Base-by-base conservation (phyloP, 1,140 invertebrate species). In the Eriosoma lanigerum region DNA sequence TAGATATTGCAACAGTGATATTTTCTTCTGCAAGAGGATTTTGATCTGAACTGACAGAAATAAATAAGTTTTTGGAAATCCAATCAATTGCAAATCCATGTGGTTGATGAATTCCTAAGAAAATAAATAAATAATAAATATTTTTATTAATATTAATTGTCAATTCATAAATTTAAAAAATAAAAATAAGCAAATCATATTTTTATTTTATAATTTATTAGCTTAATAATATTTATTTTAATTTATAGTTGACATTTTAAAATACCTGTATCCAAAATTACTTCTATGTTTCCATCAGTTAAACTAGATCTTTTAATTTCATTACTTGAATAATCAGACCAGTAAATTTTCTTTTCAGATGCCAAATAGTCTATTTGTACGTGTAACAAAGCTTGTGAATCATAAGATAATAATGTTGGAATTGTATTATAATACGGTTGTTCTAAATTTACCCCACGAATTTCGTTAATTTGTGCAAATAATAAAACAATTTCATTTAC, bases 381-480 rank as follows among this genome's bases (percentile, higher is more conserved):
- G 9, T 93, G 92, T 64, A 88, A 86, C 26, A 91, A 87, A 32
- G 91, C 83, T 54, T 85, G 85, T 17, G 91, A 86, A 56, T 90
- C 89, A 62, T 78, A 78, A 56, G 60, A 75, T 3, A 85, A 89
- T 54, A 94, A 90, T 0, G 92, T 91, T 12, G 94, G 92, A 82
- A 94, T 93, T 32, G 93, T 91, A 84, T 93, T 91, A 85, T 91
- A 92, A 84, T 90, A 89, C 1, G 92, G 90, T 84, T 91, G 89
- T 58, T 89, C 87, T 46, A 95, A 85, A 85, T 95, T 93, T 50
- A 96, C 91, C 17, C 94, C 94, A 62, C 94, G 89, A 81, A 96
- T 93, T 86, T 94, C 93, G 84, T 91, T 92, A 26, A 88, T 86
- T 81, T 90, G 88, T 15, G 91, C 91, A 83, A 94, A 92, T 80